Evolutionary conservation across 2,888 invertebrate genomes (phyloP), one percentile per base, ranked within the genome.

Genomic region (Ametastegia equiseti): DNA sequence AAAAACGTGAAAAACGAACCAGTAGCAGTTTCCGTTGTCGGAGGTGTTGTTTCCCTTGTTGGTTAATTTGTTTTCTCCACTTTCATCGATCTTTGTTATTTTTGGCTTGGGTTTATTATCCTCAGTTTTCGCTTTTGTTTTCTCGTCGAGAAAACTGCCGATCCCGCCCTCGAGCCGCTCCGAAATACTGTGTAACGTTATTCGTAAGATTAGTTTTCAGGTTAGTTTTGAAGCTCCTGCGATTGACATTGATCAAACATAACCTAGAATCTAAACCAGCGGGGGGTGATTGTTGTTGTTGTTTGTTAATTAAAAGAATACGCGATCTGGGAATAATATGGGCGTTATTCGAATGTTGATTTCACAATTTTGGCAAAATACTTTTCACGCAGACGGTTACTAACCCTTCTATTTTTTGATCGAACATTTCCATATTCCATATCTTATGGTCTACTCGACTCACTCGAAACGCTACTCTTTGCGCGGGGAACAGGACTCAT

Each of bases 11-110:
- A 80, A 30, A 54, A 78, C 67, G 15, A 47, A 90, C 91, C 91
- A 91, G 82, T 90, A 90, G 86, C 91, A 90, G 84, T 90, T 89
- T 81, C 86, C 87, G 79, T 63, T 81, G 81, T 90, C 90, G 69
- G 84, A 84, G n/a, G n/a, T n/a, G 63, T 82, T 85, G 45, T 82
- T 83, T 27, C 80, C 86, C 19, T 82, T 81, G 80, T 88, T 90
- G n/a, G n/a, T n/a, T 7, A 85, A 33, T 80, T 84, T 27, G 82
- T 90, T n/a, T n/a, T n/a, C 91, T 0, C 85, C 86, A 47, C 9
- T 60, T 6, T 81, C 80, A 36, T 90, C 90, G n/a, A 88, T 85
- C 2, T 80, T 39, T 73, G 87, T 88, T 23, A 80, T 30, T 33
- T 86, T 86, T 15, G 83, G 81, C 81, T 88, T 90, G 3, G 60